Evolutionary conservation across 2,113 vertebrate genomes (phyloP).

Genomic region (Zosterops japonicus): DNA sequence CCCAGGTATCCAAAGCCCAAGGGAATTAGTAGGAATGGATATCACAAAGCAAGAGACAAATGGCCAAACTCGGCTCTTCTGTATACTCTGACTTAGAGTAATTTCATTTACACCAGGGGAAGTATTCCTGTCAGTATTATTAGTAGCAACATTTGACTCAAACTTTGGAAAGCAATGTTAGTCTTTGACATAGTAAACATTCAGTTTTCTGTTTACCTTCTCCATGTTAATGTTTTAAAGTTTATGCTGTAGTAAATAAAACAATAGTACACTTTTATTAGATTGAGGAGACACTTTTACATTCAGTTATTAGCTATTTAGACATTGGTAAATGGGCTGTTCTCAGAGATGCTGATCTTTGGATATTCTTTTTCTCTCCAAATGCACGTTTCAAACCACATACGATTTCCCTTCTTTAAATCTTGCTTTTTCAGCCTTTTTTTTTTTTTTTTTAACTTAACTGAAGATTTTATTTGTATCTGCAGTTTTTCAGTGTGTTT

Average conservation of each 20-base stretch:
- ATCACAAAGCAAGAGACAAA: background rate
- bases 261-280: conserved; percentile 35
- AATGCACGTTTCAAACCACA: background rate
- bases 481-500: background rate
- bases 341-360: conserved; percentile 24
- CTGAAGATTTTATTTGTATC: background rate
- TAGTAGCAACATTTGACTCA: background rate
- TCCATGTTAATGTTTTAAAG: background rate
- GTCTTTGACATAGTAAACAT: conserved; percentile 23
- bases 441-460: background rate
- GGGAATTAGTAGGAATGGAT: background rate
- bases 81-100: background rate
- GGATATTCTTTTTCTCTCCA: background rate
- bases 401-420: background rate
- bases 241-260: conserved; percentile 29
- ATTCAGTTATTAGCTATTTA: conserved; percentile 15
- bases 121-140: conserved; percentile 1
- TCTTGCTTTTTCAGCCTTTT: background rate
- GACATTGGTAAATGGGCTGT: conserved; percentile 26
- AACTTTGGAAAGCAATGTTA: background rate
- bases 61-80: background rate
- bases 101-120: background rate
- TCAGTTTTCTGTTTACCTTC: conserved; percentile 23
- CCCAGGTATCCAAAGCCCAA: background rate
- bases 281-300: background rate